Base-by-base conservation (phyloP, 2,888 invertebrate species). In the Callosobruchus maculatus region DNA sequence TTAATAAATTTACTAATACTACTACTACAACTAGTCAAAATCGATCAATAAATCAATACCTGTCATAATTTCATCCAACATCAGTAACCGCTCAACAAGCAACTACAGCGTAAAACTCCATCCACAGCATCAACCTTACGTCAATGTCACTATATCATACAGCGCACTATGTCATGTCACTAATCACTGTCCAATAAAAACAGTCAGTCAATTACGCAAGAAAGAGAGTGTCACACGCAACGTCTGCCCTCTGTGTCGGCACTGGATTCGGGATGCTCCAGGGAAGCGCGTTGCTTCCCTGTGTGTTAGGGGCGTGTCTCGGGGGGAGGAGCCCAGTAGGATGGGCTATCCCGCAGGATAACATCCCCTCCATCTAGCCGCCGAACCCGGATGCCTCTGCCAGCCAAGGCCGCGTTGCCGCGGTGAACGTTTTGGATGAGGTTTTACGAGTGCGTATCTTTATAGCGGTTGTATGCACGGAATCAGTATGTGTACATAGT, bases 341-440 rank as follows among this genome's bases (percentile, higher is more conserved):
- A 90, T 89, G 90, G 89, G 89, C 89, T 89, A 90, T 90, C 90
- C 89, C 87, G 83, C 83, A 85, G 84, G 86, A 83, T 80, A 83
- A 87, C 87, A 68, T 68, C 68, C 68, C 68, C 68, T 21, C 68
- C 68, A 68, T 22, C 68, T 21, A 5, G n/a, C 20, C 20, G 22
- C 21, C 21, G n/a, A 20, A 26, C 70, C 26, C 70, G 20, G 21
- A 26, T 26, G 22, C 70, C 70, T 31, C 30, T 20, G 22, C 71
- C 20, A 18, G 20, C 71, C 30, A n/a, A 30, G 18, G 20, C 49
- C 2, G 18, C 30, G 21, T 13, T 49, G 49, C 49, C 49, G 49
- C 4, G 4, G 49, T 49, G 3, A 5, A 49, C 4, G 49, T 49
- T 49, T 49, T 18, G 7, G 26, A 49, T 18, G 49, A 18, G 49